Evolutionary conservation across 1,140 invertebrate genomes (phyloP), one percentile per base, ranked within the genome.

Genomic region (Leptoteleia sp.): DNA sequence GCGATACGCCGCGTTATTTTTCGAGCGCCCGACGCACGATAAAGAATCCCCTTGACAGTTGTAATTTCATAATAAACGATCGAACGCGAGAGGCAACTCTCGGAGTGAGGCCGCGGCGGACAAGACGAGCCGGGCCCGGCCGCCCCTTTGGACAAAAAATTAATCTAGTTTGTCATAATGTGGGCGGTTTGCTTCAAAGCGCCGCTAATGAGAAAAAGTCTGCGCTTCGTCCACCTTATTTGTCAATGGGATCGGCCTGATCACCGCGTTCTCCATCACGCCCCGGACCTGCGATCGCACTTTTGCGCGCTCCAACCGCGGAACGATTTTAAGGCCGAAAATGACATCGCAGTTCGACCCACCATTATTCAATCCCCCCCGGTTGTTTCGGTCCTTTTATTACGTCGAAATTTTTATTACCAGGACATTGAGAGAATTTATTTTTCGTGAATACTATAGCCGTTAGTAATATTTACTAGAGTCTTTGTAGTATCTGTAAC

Each of bases 81-180:
- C 83, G 75, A 77, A 76, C 59, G 71, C 27, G 42, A 27, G n/a
- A 43, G 47, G 48, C 6, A 25, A n/a, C n/a, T n/a, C n/a, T n/a
- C n/a, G n/a, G n/a, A n/a, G n/a, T n/a, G n/a, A n/a, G n/a, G n/a
- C n/a, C n/a, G n/a, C n/a, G n/a, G n/a, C n/a, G n/a, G 16, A 1
- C 33, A 33, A 47, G 43, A 54, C 35, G 42, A 54, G 29, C 52
- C 31, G 35, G 78, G 19, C 27, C 27, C 82, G 83, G 80, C 67
- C 71, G 76, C 65, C 79, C 55, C 82, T 85, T 85, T 81, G 81
- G 82, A 83, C 84, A 81, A 82, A 83, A 88, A 89, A 89, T 89
- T 89, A 89, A 89, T 89, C 88, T 89, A 89, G 88, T 89, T 89
- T 89, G 88, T 89, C 88, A 89, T 89, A 87, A 89, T 83, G 85